phyloP scores from a whole-genome alignment of 2,888 invertebrate species.

The Cactoblastis cactorum region DNA sequence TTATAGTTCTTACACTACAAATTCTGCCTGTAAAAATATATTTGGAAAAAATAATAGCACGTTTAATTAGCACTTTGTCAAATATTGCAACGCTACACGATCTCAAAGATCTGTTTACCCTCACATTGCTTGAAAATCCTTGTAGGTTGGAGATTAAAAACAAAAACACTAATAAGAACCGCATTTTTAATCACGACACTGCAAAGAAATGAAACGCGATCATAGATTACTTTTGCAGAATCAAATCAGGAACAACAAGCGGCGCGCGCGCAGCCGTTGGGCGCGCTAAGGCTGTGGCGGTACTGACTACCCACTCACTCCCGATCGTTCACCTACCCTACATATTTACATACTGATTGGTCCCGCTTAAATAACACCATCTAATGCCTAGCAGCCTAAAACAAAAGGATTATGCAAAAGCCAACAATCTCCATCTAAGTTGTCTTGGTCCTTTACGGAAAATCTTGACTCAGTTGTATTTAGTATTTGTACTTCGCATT shows the following conservation, averaged over 20 bases:
- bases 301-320: conserved; percentile 62
- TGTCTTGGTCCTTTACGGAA: no score
- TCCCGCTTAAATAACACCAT: conserved; percentile 59
- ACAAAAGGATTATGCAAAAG: background rate
- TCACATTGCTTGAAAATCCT: background rate
- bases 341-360: conserved; percentile 76
- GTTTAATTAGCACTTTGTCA: conserved; percentile 53
- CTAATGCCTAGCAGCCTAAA: conserved; percentile 42
- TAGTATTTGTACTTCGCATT: no score
- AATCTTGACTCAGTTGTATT: no score
- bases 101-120: background rate
- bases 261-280: conserved; percentile 66
- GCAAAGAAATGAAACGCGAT: background rate
- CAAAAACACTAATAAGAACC: background rate
- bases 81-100: conserved; percentile 36
- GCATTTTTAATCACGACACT: background rate
- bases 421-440: no score
- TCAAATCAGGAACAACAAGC: conserved; percentile 9
- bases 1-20: conserved; percentile 42
- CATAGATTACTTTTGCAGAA: conserved; percentile 8
- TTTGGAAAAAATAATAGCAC: conserved; percentile 52
- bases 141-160: background rate
- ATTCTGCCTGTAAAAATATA: conserved; percentile 69
- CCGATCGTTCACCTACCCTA: conserved; percentile 73
- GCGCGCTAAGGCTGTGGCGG: conserved; percentile 61